phyloP scores from a whole-genome alignment of 2,888 invertebrate genomes.

The Heliconius charithonia region DNA sequence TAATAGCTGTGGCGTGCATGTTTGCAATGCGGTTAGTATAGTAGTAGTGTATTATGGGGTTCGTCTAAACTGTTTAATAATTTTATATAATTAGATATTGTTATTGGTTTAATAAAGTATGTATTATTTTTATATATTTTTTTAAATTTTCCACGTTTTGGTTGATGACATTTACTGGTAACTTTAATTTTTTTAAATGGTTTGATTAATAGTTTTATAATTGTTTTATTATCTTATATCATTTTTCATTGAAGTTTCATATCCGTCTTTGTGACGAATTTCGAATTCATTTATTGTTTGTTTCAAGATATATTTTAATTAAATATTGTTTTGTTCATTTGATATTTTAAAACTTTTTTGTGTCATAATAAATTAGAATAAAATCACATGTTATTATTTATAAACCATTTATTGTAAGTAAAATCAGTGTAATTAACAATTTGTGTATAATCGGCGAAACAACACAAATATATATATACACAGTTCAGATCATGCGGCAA shows the following conservation, averaged over 20 bases:
- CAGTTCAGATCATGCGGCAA: constrained; percentile 17
- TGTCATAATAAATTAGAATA: not conserved
- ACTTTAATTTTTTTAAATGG: not conserved
- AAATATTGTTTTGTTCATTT: not conserved
- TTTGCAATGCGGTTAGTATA: constrained; percentile 62
- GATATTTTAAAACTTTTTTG: not conserved
- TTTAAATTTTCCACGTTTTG: not conserved
- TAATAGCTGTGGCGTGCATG: constrained; percentile 62
- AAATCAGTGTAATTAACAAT: constrained; percentile 66
- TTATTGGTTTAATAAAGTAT: not conserved
- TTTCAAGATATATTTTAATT: not conserved
- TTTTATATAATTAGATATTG: not conserved
- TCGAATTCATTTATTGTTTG: not conserved
- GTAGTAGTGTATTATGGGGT: constrained; percentile 18
- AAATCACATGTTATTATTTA: constrained; percentile 55
- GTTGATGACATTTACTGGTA: too few relatives aligned
- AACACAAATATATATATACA: constrained; percentile 25
- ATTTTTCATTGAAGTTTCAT: not conserved
- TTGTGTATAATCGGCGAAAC: constrained; percentile 50
- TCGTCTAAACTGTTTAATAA: not conserved
- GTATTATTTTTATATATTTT: not conserved
- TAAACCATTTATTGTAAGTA: constrained; percentile 75
- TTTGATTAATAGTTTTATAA: not conserved
- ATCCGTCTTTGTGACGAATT: not conserved
- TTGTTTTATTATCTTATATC: not conserved